phyloP scores from a whole-genome alignment of 2,888 invertebrate genomes.

The Abscondita cerata region DNA sequence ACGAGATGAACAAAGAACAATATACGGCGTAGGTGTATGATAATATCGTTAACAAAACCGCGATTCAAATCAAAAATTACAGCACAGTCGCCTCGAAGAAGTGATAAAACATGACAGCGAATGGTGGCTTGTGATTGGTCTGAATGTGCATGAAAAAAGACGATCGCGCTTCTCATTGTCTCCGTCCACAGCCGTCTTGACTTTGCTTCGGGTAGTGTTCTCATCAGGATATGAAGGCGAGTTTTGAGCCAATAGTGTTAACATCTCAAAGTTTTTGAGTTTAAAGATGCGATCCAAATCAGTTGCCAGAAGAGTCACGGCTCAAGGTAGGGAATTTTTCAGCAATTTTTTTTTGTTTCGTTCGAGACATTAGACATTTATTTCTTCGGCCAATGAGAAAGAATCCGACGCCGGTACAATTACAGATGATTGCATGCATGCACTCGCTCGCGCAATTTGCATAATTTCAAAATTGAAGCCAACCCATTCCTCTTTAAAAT shows the following conservation, averaged over 20 bases:
- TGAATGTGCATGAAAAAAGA: slow-evolving; percentile 54
- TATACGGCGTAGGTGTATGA: slow-evolving; percentile 31
- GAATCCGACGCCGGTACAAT: neutral
- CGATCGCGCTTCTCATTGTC: slow-evolving; percentile 55
- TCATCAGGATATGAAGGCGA: slow-evolving; percentile 46
- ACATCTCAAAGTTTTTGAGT: slow-evolving; percentile 44
- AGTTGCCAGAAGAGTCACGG: slow-evolving; percentile 72
- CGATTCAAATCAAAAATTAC: slow-evolving; percentile 57
- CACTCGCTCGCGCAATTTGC: slow-evolving; percentile 11
- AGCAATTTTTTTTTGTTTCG: neutral
- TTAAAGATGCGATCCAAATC: slow-evolving; percentile 76
- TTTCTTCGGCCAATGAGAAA: neutral
- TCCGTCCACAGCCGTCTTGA: slow-evolving; percentile 49
- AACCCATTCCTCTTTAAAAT: neutral
- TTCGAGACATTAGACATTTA: neutral
- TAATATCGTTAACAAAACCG: slow-evolving; percentile 46
- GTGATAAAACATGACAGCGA: slow-evolving; percentile 60
- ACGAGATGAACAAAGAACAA: slow-evolving; percentile 15
- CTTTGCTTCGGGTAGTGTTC: slow-evolving; percentile 46
- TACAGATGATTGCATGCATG: neutral
- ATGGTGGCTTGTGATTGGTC: slow-evolving; percentile 57
- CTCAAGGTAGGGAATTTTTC: slow-evolving; percentile 67
- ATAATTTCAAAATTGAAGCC: slow-evolving; percentile 11
- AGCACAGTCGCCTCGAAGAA: slow-evolving; percentile 57
- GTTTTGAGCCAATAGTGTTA: slow-evolving; percentile 31